Percentiles rank a stretch among this genome's conserved stretches.
These are phyloP conservation scores for Anolis carolinensis DNA, from an alignment of 2,113 vertebrate species.

Conservation along the genomic window DNA sequence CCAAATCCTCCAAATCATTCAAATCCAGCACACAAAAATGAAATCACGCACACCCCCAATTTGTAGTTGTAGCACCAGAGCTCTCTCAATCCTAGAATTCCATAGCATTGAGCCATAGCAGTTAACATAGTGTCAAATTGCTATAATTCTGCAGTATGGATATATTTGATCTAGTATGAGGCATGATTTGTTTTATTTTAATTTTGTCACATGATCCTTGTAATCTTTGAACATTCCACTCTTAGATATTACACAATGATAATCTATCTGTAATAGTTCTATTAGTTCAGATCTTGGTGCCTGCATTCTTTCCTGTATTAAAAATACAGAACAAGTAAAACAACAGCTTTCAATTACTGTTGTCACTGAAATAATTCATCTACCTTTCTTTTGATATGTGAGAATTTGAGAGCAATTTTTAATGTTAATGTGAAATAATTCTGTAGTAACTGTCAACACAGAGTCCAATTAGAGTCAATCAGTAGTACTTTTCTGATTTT, in stretches of 20 bases:
- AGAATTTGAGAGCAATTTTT: neutral
- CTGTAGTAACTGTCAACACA: neutral
- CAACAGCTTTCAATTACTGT: neutral
- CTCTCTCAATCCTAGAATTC: too few species aligned
- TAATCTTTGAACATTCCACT: neutral
- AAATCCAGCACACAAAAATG: too few species aligned
- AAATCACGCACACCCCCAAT: too few species aligned
- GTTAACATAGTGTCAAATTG: too few species aligned
- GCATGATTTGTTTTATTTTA: neutral
- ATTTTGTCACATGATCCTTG: neutral
- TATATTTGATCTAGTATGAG: neutral
- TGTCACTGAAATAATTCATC: neutral
- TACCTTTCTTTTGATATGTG: neutral
- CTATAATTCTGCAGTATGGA: too few species aligned
- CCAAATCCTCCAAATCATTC: too few species aligned
- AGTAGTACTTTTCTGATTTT: neutral
- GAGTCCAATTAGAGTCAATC: neutral
- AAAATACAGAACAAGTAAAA: neutral
- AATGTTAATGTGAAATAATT: neutral
- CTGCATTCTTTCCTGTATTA: neutral
- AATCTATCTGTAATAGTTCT: neutral
- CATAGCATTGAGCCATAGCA: too few species aligned
- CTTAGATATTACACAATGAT: neutral
- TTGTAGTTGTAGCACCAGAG: too few species aligned
- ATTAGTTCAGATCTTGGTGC: neutral